A percentile compares a stretch with the other conserved stretches of the same genome.
Conservation (phyloP, 2,797 vertebrate species). For the Hapalemur alaotrensis region DNA sequence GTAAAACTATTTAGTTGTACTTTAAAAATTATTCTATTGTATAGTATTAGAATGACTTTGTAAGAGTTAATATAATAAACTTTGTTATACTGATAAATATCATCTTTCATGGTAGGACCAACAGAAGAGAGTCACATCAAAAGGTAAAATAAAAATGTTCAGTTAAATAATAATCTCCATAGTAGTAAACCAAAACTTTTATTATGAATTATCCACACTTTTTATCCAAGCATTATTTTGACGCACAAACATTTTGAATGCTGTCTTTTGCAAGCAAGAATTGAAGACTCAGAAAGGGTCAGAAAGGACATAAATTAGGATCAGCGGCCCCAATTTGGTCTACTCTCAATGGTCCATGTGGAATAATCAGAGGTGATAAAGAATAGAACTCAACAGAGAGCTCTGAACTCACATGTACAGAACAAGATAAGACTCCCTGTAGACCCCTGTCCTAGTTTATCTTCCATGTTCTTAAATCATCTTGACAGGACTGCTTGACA, state of each 20-base stretch:
- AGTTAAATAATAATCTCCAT: neutral
- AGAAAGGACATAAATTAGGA: slow-evolving; percentile 25
- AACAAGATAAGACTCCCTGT: neutral
- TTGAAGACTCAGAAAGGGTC: neutral
- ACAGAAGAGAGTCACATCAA: neutral
- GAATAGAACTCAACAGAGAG: neutral
- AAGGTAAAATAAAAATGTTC: neutral
- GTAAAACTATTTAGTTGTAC: neutral
- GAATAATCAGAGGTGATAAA: slow-evolving; percentile 2
- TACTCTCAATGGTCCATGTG: neutral
- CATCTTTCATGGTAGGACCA: neutral
- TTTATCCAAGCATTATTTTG: neutral
- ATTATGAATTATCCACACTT: neutral
- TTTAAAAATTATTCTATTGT: neutral
- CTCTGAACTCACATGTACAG: neutral
- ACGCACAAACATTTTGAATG: neutral
- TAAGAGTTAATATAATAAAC: neutral
- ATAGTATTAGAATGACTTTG: neutral
- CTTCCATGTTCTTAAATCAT: neutral
- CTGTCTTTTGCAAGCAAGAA: neutral
- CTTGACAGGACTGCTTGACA: neutral
- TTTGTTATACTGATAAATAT: neutral
- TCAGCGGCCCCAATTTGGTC: neutral
- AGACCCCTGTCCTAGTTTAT: neutral
- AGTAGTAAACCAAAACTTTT: neutral